Conservation (phyloP, 2,113 vertebrate species). For the Aldabrachelys gigantea region DNA sequence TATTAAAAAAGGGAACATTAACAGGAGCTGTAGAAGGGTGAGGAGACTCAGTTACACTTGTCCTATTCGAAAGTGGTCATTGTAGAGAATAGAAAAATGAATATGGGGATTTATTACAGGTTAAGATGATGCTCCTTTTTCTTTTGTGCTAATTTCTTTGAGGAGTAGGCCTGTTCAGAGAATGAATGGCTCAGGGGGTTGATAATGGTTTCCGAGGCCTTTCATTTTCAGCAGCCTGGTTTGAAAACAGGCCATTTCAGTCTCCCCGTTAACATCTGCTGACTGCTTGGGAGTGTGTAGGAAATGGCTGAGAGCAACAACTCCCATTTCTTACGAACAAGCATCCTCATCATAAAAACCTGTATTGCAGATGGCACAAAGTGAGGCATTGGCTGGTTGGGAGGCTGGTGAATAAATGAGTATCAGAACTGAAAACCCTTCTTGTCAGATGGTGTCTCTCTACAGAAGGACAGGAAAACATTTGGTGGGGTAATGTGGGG, state of each 20-base stretch:
- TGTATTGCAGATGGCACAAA: background rate
- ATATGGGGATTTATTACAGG: background rate
- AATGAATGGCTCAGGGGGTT: background rate
- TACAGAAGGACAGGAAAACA: background rate
- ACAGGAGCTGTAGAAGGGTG: background rate
- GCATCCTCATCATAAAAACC: background rate
- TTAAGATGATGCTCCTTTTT: background rate
- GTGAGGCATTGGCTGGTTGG: background rate
- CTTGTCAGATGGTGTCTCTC: background rate
- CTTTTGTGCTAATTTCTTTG: background rate
- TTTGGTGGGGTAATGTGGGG: background rate
- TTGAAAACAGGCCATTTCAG: background rate
- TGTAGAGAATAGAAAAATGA: background rate
- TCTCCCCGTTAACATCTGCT: background rate
- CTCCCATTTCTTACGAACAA: background rate
- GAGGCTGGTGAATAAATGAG: background rate
- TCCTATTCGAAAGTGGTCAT: background rate
- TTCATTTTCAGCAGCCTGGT: background rate
- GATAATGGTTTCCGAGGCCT: background rate
- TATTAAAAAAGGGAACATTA: background rate
- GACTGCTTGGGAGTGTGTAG: background rate
- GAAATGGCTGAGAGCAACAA: background rate
- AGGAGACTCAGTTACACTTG: background rate
- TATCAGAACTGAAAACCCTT: background rate
- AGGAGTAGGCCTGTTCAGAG: background rate